A percentile compares a stretch with the other conserved stretches of the same genome.
phyloP scores from a whole-genome alignment of 23 tunicate species.

The Corella eumyota region DNA sequence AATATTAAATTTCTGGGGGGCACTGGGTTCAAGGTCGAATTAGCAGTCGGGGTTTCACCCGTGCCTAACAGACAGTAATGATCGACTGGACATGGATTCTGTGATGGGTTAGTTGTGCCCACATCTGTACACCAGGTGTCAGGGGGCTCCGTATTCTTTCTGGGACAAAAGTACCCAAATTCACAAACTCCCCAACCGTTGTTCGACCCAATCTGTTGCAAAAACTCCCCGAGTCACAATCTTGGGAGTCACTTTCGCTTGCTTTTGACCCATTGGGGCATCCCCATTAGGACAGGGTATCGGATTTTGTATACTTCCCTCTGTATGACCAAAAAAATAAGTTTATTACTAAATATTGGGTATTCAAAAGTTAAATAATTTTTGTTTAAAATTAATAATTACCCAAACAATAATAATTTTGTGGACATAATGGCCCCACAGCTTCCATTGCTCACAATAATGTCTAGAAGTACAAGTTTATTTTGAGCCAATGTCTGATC shows the following conservation, averaged over 20 bases:
- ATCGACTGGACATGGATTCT: slow-evolving; percentile 85
- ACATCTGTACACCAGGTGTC: slow-evolving; percentile 86
- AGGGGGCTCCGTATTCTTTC: slow-evolving; percentile 29
- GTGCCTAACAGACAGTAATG: slow-evolving; percentile 86
- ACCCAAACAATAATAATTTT: slow-evolving; percentile 58
- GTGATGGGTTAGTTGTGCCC: slow-evolving; percentile 63
- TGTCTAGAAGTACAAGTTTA: slow-evolving; percentile 52
- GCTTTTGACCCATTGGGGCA: slow-evolving; percentile 1
- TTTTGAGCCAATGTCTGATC: slow-evolving; percentile 35
- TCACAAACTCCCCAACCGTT: slow-evolving; percentile 32
- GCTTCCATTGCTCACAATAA: slow-evolving; percentile 31
- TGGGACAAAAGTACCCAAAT: slow-evolving; percentile 79
- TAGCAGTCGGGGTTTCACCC: slow-evolving; percentile 38
- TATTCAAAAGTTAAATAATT: too few species aligned
- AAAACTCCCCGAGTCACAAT: slow-evolving; percentile 51
- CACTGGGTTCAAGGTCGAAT: slow-evolving; percentile 53
- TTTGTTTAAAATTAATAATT: too few species aligned
- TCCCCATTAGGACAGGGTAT: slow-evolving; percentile 78
- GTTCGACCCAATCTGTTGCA: slow-evolving; percentile 48
- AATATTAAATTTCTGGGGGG: slow-evolving; percentile 74
- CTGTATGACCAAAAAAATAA: too few species aligned
- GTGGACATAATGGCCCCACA: slow-evolving; percentile 47
- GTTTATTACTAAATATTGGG: too few species aligned
- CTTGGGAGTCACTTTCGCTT: slow-evolving; percentile 13
- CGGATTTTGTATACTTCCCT: slow-evolving; percentile 44